phyloP scores from a whole-genome alignment of 2,888 invertebrate genomes.

The Leptodirus hochenwartii region DNA sequence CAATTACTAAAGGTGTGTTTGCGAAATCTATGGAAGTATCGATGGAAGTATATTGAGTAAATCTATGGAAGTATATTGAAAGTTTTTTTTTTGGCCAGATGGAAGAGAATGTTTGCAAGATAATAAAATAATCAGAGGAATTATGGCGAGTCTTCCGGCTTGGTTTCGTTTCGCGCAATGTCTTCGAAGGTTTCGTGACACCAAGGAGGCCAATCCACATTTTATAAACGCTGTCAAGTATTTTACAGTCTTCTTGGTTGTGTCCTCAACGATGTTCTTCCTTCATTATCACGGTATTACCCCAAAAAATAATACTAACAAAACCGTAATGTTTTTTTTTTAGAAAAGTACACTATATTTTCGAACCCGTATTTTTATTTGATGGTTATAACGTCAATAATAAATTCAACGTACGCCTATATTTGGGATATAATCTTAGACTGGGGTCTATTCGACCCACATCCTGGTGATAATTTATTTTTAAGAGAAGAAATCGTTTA shows the following conservation, averaged over 20 bases:
- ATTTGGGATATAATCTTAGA: constrained; percentile 99
- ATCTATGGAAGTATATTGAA: not conserved
- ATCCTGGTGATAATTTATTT: constrained; percentile 80
- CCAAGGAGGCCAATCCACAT: constrained; percentile 86
- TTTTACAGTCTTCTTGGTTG: constrained; percentile 87
- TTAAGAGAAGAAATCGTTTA: constrained; percentile 91
- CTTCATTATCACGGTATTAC: too few species aligned
- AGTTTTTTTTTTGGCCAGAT: constrained; percentile 10
- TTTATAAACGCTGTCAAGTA: constrained; percentile 97
- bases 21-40: not conserved
- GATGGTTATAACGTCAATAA: constrained; percentile 70
- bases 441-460: constrained; percentile 90
- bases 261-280: constrained; percentile 49
- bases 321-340: too few species aligned
- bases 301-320: too few species aligned
- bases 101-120: constrained; percentile 49
- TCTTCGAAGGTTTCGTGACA: constrained; percentile 84
- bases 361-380: constrained; percentile 72
- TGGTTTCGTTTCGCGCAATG: constrained; percentile 98
- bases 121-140: constrained; percentile 57
- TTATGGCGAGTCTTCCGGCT: constrained; percentile 85
- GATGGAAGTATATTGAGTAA: not conserved
- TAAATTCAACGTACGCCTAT: constrained; percentile 88
- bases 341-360: constrained; percentile 21
- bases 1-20: constrained; percentile 36